phyloP scores from a whole-genome alignment of 1,140 invertebrate genomes.

The Hesperophylax magnus region DNA sequence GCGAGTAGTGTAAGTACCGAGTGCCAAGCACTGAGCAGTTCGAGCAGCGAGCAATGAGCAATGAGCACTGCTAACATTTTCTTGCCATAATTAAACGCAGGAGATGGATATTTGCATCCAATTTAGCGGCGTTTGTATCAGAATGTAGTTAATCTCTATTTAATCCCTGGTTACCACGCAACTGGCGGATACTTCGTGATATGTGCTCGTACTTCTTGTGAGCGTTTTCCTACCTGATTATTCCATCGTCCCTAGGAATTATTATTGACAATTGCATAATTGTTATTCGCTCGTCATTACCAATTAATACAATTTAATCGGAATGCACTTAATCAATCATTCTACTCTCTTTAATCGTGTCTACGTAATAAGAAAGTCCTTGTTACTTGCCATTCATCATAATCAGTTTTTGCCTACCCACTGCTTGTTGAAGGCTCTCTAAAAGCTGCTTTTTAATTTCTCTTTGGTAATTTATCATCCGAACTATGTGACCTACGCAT shows the following conservation, averaged over 20 bases:
- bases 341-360: too few relatives aligned
- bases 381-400: too few relatives aligned
- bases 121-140: constrained; percentile 33
- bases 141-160: constrained; percentile 32
- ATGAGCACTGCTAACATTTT: not conserved
- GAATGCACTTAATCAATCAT: too few relatives aligned
- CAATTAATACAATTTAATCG: not conserved
- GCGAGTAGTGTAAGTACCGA: not conserved
- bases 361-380: too few relatives aligned
- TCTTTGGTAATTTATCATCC: too few relatives aligned
- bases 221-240: not conserved
- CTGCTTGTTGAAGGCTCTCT: too few relatives aligned
- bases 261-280: constrained; percentile 21
- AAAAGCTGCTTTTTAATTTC: too few relatives aligned
- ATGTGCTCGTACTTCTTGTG: constrained; percentile 11
- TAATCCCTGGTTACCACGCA: constrained; percentile 3
- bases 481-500: too few relatives aligned
- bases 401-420: too few relatives aligned
- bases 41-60: too few relatives aligned
- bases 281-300: not conserved
- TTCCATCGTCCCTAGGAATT: not conserved
- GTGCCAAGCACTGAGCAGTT: not conserved
- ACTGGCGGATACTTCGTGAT: constrained; percentile 9
- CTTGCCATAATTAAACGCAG: constrained; percentile 27
- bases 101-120: constrained; percentile 24